Evolutionary conservation across 2,113 vertebrate genomes (phyloP).

Genomic region (Myrmophylax atrothorax): DNA sequence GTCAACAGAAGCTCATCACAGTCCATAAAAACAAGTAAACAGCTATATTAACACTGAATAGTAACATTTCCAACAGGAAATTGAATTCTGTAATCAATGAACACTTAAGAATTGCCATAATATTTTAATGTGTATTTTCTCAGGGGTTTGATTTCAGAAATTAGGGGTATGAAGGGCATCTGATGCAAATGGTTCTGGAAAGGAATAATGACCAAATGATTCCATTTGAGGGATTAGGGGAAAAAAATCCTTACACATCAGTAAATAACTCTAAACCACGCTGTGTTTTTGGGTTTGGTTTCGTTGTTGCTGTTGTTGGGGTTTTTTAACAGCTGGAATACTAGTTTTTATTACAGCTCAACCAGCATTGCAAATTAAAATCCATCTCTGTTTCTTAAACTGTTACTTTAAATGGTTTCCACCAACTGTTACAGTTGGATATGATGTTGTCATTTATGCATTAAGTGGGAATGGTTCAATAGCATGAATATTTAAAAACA

Average conservation of each 20-base stretch:
- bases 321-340: slow-evolving; percentile 77
- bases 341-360: slow-evolving; percentile 82
- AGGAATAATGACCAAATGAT: slow-evolving; percentile 64
- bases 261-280: slow-evolving; percentile 80
- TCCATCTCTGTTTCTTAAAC: slow-evolving; percentile 78
- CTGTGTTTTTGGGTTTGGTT: slow-evolving; percentile 54
- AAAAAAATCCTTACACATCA: slow-evolving; percentile 26
- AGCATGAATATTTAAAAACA: slow-evolving; percentile 74
- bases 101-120: slow-evolving; percentile 8
- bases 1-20: slow-evolving; percentile 38
- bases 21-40: neutral
- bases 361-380: slow-evolving; percentile 81
- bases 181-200: slow-evolving; percentile 58
- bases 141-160: slow-evolving; percentile 34
- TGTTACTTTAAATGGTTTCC: slow-evolving; percentile 78
- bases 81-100: slow-evolving; percentile 61
- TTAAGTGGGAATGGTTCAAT: slow-evolving; percentile 74
- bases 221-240: slow-evolving; percentile 21
- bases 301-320: slow-evolving; percentile 30
- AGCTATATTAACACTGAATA: slow-evolving; percentile 11
- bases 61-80: slow-evolving; percentile 39
- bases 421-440: slow-evolving; percentile 79
- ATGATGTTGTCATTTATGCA: slow-evolving; percentile 77
- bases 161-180: slow-evolving; percentile 4
- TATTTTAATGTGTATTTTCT: slow-evolving; percentile 39